Conservation (phyloP, 1,140 invertebrate species). For the Antheraea pernyi region DNA sequence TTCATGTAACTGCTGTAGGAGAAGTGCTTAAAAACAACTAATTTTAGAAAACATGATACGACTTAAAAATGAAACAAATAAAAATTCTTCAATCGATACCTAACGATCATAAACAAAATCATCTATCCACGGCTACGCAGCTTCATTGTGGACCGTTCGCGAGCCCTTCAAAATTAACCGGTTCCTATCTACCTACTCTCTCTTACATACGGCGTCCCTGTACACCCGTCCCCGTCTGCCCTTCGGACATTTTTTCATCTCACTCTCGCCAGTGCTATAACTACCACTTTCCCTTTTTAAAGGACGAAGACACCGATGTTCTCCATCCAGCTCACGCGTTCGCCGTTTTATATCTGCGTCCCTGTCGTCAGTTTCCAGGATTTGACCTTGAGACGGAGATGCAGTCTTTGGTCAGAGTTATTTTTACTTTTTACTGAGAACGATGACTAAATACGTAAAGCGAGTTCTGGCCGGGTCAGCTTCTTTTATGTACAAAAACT, state of each 20-base stretch:
- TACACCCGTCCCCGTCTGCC: constrained; percentile 44
- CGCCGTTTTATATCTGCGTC: constrained; percentile 30
- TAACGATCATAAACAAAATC: constrained; percentile 55
- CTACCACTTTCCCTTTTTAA: constrained; percentile 78
- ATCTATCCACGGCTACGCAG: constrained; percentile 37
- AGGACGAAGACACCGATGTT: constrained; percentile 70
- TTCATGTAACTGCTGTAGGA: neutral
- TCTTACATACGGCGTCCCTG: constrained; percentile 25
- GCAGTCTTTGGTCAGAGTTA: constrained; percentile 67
- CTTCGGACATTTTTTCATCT: constrained; percentile 75
- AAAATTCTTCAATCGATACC: constrained; percentile 47
- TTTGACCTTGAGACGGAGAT: constrained; percentile 75
- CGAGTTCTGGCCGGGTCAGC: neutral
- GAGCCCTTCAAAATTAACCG: constrained; percentile 77
- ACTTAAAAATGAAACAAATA: neutral
- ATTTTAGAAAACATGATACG: neutral
- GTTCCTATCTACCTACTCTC: constrained; percentile 43
- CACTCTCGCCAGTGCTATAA: constrained; percentile 67
- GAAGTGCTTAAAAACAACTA: neutral
- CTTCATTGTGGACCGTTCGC: constrained; percentile 55
- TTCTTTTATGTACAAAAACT: constrained; percentile 1
- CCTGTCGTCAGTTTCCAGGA: constrained; percentile 56
- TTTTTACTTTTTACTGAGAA: constrained; percentile 75
- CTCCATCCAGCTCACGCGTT: constrained; percentile 30
- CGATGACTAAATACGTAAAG: constrained; percentile 64